These are phyloP conservation scores for Trichonephila clavipes DNA, from an alignment of 1,140 invertebrate genomes.

Conservation along the genomic window DNA sequence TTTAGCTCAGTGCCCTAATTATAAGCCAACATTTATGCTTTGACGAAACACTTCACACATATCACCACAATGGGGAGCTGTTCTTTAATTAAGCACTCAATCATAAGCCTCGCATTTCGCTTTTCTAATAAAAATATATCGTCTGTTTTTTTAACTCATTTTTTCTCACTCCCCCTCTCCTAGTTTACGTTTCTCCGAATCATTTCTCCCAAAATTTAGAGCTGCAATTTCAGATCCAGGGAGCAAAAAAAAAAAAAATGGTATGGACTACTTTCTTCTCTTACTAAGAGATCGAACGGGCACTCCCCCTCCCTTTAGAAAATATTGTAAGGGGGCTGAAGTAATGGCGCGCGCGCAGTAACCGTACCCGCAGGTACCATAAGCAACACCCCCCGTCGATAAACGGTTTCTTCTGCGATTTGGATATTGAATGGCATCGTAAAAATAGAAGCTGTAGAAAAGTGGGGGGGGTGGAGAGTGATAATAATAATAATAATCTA, in stretches of 20 bases:
- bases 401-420: conserved; percentile 58
- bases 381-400: conserved; percentile 66
- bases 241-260: not conserved
- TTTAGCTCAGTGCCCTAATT: not conserved
- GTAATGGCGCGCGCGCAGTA: conserved; percentile 40
- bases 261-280: conserved; percentile 55
- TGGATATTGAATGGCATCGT: conserved; percentile 69
- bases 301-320: not conserved
- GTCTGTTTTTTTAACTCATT: not conserved
- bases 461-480: not conserved
- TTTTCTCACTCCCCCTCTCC: not conserved
- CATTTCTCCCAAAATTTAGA: conserved; percentile 69
- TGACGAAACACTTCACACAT: not conserved
- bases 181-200: conserved; percentile 34
- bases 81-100: conserved; percentile 36
- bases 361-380: conserved; percentile 74
- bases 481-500: conserved; percentile 54
- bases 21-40: not conserved
- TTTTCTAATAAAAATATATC: conserved; percentile 46
- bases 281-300: conserved; percentile 17
- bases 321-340: not conserved
- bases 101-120: conserved; percentile 21
- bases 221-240: conserved; percentile 22
- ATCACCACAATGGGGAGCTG: not conserved
- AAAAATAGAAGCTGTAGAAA: conserved; percentile 65